phyloP scores from a whole-genome alignment of 2,888 invertebrate genomes.

The Antitype chi region DNA sequence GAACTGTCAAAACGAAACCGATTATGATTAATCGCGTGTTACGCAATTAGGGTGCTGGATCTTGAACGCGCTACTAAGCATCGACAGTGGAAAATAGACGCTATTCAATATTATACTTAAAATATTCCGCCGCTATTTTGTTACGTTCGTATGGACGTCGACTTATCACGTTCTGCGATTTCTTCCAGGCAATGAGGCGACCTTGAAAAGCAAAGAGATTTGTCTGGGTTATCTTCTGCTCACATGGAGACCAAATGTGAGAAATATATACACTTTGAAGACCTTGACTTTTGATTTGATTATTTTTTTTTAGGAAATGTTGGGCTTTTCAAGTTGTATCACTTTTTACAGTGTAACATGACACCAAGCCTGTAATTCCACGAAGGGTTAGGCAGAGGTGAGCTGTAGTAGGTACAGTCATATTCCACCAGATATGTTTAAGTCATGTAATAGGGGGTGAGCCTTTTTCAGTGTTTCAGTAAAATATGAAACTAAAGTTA shows the following conservation, averaged over 20 bases:
- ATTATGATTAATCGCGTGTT: too few species aligned
- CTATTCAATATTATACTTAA: too few species aligned
- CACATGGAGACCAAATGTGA: conserved; percentile 9
- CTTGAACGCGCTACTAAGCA: too few species aligned
- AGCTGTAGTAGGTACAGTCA: too few species aligned
- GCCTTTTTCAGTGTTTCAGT: background rate
- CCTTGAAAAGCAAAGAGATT: too few species aligned
- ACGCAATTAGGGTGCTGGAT: too few species aligned
- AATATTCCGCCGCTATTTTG: too few species aligned
- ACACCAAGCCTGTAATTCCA: background rate
- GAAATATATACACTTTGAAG: conserved; percentile 17
- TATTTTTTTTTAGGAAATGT: background rate
- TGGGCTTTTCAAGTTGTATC: background rate
- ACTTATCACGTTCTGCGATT: too few species aligned
- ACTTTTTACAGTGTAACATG: background rate
- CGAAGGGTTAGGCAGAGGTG: background rate
- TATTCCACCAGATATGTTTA: background rate
- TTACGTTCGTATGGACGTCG: too few species aligned
- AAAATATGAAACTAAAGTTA: background rate
- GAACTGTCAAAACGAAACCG: too few species aligned
- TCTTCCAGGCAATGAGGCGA: too few species aligned
- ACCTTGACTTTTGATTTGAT: background rate
- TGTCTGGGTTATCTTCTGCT: background rate
- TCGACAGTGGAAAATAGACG: too few species aligned
- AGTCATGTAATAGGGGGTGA: background rate